phyloP scores from a whole-genome alignment of 2,888 invertebrate species.

The Heteropelma amictum region DNA sequence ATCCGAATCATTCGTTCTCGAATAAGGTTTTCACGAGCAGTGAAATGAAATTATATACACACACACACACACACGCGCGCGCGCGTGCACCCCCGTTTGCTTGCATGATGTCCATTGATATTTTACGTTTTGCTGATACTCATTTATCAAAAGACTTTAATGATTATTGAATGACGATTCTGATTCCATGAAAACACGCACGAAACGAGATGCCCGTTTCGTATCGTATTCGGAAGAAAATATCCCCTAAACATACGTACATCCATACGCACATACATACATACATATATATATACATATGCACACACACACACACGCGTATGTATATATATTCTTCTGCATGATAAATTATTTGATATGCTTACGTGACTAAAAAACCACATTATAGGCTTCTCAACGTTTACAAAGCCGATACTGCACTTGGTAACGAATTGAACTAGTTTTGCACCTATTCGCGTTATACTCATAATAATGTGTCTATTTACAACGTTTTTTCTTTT shows the following conservation, averaged over 20 bases:
- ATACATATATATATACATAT: neutral
- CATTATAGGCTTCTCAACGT: constrained; percentile 54
- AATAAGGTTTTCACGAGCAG: constrained; percentile 23
- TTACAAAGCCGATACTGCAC: constrained; percentile 67
- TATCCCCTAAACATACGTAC: too few relatives aligned
- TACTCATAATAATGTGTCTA: constrained; percentile 57
- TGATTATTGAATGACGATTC: constrained; percentile 22
- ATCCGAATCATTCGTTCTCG: constrained; percentile 23
- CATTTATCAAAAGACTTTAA: constrained; percentile 9
- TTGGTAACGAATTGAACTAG: constrained; percentile 73
- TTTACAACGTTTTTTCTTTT: constrained; percentile 61
- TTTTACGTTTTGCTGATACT: neutral
- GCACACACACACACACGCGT: neutral
- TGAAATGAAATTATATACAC: constrained; percentile 11
- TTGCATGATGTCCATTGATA: too few relatives aligned
- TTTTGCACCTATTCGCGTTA: constrained; percentile 67
- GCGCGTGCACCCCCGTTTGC: too few relatives aligned
- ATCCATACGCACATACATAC: neutral
- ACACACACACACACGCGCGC: too few relatives aligned
- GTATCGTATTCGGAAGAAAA: constrained; percentile 39
- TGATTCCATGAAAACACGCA: constrained; percentile 35
- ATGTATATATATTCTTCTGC: constrained; percentile 2
- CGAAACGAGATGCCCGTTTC: constrained; percentile 57
- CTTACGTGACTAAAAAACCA: constrained; percentile 57
- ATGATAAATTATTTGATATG: constrained; percentile 48